Percentiles rank a stretch among this genome's conserved stretches.
These are phyloP conservation scores for Drosophila ercepeae DNA, from an alignment of 1,140 invertebrate genomes.

Conservation along the genomic window DNA sequence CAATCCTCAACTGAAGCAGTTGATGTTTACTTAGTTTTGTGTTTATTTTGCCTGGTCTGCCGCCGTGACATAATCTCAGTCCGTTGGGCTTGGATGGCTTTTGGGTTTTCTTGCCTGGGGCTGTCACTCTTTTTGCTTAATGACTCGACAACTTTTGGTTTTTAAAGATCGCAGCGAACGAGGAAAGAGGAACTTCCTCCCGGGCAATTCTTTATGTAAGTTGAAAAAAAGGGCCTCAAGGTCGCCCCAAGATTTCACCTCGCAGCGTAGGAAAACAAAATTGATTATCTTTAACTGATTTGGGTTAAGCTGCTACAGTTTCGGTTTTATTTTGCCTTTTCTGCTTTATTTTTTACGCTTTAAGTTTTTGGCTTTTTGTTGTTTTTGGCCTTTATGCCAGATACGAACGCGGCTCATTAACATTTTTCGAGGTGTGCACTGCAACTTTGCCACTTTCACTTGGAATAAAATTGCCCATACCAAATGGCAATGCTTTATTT, in stretches of 20 bases:
- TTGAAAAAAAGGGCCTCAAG: slow-evolving; percentile 37
- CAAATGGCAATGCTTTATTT: slow-evolving; percentile 67
- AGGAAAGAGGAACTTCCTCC: slow-evolving; percentile 32
- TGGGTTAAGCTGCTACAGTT: slow-evolving; percentile 71
- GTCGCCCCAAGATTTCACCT: slow-evolving; percentile 67
- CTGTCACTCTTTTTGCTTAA: slow-evolving; percentile 24
- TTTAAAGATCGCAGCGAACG: not conserved
- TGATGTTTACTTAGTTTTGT: slow-evolving; percentile 69
- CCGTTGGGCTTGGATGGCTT: slow-evolving; percentile 46
- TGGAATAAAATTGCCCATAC: slow-evolving; percentile 76
- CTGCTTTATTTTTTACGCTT: slow-evolving; percentile 27
- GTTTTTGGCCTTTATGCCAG: slow-evolving; percentile 47
- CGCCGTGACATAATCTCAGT: slow-evolving; percentile 62
- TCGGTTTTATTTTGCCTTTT: slow-evolving; percentile 33
- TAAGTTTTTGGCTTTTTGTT: slow-evolving; percentile 29
- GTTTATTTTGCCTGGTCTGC: slow-evolving; percentile 25
- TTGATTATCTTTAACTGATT: slow-evolving; percentile 60
- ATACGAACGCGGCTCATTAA: slow-evolving; percentile 65
- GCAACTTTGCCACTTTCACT: slow-evolving; percentile 81
- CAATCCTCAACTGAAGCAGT: slow-evolving; percentile 62
- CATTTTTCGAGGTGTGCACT: slow-evolving; percentile 79
- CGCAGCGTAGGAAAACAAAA: slow-evolving; percentile 18
- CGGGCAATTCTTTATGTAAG: slow-evolving; percentile 54
- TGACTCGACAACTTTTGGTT: slow-evolving; percentile 50
- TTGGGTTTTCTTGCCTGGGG: slow-evolving; percentile 6